Percentiles rank a stretch among this genome's conserved stretches.
Evolutionary conservation across 2,888 invertebrate genomes (phyloP).

Genomic region (Drosophila seclusa): DNA sequence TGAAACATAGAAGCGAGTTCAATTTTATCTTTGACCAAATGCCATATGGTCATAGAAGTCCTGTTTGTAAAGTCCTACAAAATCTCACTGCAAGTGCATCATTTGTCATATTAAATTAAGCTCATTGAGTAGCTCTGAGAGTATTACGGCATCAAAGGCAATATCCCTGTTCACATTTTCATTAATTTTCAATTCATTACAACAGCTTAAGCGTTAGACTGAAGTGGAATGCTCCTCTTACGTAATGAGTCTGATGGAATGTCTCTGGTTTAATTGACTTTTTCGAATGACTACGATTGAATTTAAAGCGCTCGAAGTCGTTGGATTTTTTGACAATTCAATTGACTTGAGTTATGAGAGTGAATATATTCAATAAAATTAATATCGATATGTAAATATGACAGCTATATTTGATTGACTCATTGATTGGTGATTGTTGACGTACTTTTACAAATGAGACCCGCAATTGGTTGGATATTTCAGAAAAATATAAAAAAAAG

Average conservation of each 20-base stretch:
- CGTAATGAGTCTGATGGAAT: background rate
- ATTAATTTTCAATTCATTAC: background rate
- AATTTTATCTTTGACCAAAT: slow-evolving; percentile 4
- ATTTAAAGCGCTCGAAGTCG: background rate
- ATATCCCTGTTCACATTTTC: background rate
- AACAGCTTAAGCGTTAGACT: background rate
- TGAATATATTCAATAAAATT: background rate
- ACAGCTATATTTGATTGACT: background rate
- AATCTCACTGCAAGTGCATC: background rate
- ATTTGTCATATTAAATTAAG: background rate
- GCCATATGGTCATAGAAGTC: background rate
- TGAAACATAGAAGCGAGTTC: background rate
- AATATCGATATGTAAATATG: background rate
- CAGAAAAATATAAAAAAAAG: background rate
- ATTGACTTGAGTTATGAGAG: background rate
- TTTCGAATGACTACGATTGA: background rate
- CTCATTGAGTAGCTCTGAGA: background rate
- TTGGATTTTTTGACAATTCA: background rate
- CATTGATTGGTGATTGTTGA: background rate
- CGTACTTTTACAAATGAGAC: background rate
- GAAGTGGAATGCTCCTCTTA: background rate
- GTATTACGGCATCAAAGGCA: background rate
- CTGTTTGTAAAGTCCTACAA: background rate
- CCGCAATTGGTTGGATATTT: background rate
- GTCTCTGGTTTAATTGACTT: background rate